A percentile compares a stretch with the other conserved stretches of the same genome.
Evolutionary conservation across 2,113 vertebrate genomes (phyloP).

Genomic region (Puffinus mauretanicus): DNA sequence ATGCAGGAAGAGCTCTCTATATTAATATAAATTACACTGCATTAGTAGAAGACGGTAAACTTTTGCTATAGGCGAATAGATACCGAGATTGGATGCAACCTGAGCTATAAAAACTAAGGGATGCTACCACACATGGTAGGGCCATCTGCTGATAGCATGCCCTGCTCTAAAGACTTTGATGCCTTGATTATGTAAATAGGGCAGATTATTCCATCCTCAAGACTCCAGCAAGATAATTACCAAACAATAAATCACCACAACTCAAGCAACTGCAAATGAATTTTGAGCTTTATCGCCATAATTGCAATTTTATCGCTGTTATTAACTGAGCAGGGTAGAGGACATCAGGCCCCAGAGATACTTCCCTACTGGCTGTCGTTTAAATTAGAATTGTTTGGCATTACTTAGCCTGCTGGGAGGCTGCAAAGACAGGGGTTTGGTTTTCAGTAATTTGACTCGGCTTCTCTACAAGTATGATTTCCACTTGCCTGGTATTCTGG

Average conservation of each 20-base stretch:
- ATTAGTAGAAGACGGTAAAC: neutral
- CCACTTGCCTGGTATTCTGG: neutral
- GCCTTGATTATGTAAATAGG: slow-evolving; percentile 68
- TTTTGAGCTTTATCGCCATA: neutral
- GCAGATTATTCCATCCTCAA: slow-evolving; percentile 35
- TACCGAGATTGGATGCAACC: neutral
- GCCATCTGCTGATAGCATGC: slow-evolving; percentile 7
- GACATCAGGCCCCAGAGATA: neutral
- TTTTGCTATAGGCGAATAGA: neutral
- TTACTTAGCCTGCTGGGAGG: neutral
- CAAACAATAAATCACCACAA: slow-evolving; percentile 55
- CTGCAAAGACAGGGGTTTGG: neutral
- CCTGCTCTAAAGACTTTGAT: neutral
- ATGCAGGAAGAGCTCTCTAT: accelerated
- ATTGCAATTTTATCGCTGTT: neutral
- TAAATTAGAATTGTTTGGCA: neutral
- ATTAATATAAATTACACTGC: neutral
- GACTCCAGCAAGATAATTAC: slow-evolving; percentile 56
- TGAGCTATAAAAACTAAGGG: neutral
- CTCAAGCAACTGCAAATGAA: slow-evolving; percentile 43
- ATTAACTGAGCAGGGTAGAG: neutral
- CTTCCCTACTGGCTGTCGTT: neutral
- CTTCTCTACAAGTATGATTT: neutral
- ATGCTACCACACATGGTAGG: neutral
- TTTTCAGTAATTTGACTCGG: accelerated